These are phyloP conservation scores for Eupithecia dodoneata DNA, from an alignment of 2,888 invertebrate species.

Conservation along the genomic window DNA sequence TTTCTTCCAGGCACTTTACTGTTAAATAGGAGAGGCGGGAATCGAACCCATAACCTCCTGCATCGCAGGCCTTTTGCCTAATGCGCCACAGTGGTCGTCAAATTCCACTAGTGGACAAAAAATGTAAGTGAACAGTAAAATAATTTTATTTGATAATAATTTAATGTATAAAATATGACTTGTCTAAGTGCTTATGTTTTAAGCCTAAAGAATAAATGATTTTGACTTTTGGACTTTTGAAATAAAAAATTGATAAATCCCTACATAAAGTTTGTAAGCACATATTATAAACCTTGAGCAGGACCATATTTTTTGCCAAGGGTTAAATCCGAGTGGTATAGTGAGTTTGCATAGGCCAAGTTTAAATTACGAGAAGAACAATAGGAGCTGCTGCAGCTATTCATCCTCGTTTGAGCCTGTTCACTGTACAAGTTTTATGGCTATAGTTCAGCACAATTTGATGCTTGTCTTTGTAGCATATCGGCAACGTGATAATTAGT, in stretches of 20 bases:
- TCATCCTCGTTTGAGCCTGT: conserved; percentile 18
- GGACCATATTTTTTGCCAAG: background rate
- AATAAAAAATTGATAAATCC: background rate
- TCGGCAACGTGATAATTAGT: background rate
- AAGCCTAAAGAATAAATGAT: no score
- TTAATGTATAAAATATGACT: no score
- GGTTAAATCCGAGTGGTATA: conserved; percentile 38
- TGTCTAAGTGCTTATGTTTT: no score
- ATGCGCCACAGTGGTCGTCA: no score
- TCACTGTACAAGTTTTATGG: background rate
- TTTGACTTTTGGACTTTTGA: no score
- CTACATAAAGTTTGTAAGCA: background rate
- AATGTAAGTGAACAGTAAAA: no score
- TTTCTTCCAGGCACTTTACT: background rate
- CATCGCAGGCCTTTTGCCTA: no score
- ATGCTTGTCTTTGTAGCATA: background rate
- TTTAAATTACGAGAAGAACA: conserved; percentile 59
- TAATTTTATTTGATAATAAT: no score
- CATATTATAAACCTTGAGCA: background rate
- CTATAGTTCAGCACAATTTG: conserved; percentile 4
- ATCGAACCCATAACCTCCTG: no score
- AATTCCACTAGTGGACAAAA: no score
- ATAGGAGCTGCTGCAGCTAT: conserved; percentile 50
- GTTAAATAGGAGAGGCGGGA: no score
- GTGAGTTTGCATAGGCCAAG: conserved; percentile 62